phyloP scores from a whole-genome alignment of 1,140 invertebrate species.

The Hycleus phaleratus region DNA sequence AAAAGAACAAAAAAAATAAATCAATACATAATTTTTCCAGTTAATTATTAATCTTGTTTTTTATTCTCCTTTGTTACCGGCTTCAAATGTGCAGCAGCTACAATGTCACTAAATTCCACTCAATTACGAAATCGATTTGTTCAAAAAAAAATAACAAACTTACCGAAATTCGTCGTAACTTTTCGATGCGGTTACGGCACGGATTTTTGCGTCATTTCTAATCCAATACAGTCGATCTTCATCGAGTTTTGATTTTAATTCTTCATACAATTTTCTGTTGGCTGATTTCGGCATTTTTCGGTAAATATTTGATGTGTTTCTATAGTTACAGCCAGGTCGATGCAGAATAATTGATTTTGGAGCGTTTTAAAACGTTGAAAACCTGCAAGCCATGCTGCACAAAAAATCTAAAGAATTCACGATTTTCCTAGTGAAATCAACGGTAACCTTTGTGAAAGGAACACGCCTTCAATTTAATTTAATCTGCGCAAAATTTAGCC shows the following conservation, averaged over 20 bases:
- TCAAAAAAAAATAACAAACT: background rate
- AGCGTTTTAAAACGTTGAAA: no score
- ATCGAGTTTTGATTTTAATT: conserved; percentile 41
- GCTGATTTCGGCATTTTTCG: conserved; percentile 12
- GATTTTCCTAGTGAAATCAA: no score
- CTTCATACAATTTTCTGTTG: conserved; percentile 37
- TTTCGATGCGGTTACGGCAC: conserved; percentile 48
- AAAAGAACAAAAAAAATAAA: background rate
- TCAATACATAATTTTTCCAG: conserved; percentile 7
- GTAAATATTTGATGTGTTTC: no score
- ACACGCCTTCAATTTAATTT: no score
- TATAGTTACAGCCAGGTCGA: no score
- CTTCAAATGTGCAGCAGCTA: conserved; percentile 44
- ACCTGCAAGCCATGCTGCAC: no score
- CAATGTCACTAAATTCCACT: conserved; percentile 37
- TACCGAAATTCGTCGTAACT: conserved; percentile 54
- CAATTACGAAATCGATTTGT: background rate
- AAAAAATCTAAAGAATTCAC: no score
- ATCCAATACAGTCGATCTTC: conserved; percentile 49
- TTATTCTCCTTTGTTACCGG: conserved; percentile 41
- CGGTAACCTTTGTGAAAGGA: no score
- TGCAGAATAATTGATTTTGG: no score
- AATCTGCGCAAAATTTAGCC: no score
- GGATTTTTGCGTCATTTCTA: conserved; percentile 53
- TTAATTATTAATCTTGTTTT: conserved; percentile 17